Percentiles rank a stretch among this genome's conserved stretches.
phyloP scores from a whole-genome alignment of 2,113 vertebrate species.

The Clarias macrocephalus region DNA sequence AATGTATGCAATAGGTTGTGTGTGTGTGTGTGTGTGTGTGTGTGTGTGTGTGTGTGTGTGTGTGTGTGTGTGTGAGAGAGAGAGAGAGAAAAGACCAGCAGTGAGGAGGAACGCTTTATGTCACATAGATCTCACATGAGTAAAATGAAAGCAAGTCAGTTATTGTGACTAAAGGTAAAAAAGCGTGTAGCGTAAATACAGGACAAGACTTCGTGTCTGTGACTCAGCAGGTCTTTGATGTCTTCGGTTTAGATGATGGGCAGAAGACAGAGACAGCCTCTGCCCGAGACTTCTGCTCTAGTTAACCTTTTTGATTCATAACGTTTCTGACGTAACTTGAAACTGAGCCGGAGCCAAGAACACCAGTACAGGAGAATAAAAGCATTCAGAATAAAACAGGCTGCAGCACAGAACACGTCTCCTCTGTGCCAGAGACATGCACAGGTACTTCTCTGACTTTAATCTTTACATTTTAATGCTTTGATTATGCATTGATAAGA shows the following conservation, averaged over 20 bases:
- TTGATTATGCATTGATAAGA: neutral
- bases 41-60: neutral
- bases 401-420: neutral
- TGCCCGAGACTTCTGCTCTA: conserved; percentile 36
- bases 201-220: neutral
- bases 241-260: neutral
- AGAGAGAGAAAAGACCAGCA: conserved; percentile 28
- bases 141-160: neutral
- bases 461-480: neutral
- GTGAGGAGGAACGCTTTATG: neutral
- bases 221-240: neutral
- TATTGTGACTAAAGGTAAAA: neutral
- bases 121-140: neutral
- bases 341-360: neutral
- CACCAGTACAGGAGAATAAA: conserved; percentile 17
- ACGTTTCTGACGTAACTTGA: conserved; percentile 39
- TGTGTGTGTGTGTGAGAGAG: neutral
- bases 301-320: conserved; percentile 51
- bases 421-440: neutral
- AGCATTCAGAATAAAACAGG: neutral
- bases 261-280: neutral
- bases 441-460: neutral
- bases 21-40: conserved; percentile 31
- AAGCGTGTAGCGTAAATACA: neutral
- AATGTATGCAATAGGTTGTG: conserved; percentile 20